These are phyloP conservation scores for Sturmia bella DNA, from an alignment of 2,888 invertebrate species.

Conservation along the genomic window DNA sequence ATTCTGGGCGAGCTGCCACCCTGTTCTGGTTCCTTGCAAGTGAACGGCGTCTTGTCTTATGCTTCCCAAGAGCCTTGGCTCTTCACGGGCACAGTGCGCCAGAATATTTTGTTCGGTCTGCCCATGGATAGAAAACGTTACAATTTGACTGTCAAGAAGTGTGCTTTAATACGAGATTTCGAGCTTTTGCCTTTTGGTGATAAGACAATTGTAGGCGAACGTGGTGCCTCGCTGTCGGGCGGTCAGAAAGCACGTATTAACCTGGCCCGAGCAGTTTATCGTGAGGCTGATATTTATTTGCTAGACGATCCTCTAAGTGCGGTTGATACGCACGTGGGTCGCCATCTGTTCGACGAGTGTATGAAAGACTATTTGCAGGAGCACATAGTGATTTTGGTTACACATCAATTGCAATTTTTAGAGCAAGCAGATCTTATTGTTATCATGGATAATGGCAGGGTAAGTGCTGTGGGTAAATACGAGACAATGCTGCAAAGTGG, in stretches of 20 bases:
- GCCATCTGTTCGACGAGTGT: conserved; percentile 89
- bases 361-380: conserved; percentile 83
- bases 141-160: conserved; percentile 82
- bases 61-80: conserved; percentile 94
- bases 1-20: conserved; percentile 83
- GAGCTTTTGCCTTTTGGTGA: conserved; percentile 84
- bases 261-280: conserved; percentile 92
- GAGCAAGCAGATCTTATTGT: conserved; percentile 85
- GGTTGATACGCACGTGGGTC: conserved; percentile 94
- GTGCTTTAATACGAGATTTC: conserved; percentile 83
- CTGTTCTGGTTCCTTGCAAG: conserved; percentile 83
- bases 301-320: conserved; percentile 96
- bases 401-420: conserved; percentile 92
- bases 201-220: conserved; percentile 88
- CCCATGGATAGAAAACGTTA: conserved; percentile 85
- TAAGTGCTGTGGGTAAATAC: conserved; percentile 85
- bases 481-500: conserved; percentile 88
- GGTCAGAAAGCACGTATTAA: conserved; percentile 94
- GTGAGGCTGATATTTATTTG: conserved; percentile 92
- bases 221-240: conserved; percentile 92
- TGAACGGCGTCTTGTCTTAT: conserved; percentile 86
- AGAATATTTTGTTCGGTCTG: conserved; percentile 85
- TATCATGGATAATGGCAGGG: conserved; percentile 80
- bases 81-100: conserved; percentile 86
- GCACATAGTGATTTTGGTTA: conserved; percentile 89